Evolutionary conservation across 2,113 vertebrate species (phyloP), one percentile per base, ranked within the genome.

Genomic region (Syngnathus floridae): DNA sequence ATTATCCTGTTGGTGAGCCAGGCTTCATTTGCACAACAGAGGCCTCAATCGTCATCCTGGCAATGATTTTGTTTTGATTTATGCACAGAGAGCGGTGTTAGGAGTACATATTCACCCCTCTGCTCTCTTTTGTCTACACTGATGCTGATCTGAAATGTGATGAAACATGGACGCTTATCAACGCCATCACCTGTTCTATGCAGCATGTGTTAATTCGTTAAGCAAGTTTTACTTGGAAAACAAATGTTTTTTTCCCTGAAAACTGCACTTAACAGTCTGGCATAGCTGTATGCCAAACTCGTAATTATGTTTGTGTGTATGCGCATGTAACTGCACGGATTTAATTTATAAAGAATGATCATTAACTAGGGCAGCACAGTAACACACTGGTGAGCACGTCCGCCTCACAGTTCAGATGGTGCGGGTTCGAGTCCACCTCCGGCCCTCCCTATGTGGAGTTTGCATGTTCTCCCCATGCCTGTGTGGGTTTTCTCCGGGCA

Each of bases 11-110:
- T 86, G 83, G 76, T 70, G 63, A 84, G 73, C 78, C 77, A 77
- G 69, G 71, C 81, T 84, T 84, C 81, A 89, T 90, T 89, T 89
- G 80, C 87, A 90, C 90, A 90, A 89, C 81, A 89, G 82, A 90
- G 83, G 72, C 74, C 69, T 66, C 82, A 60, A 84, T 88, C 74
- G 71, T 78, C 78, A 72, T 81, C 77, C 84, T 83, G 72, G 77
- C 79, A 91, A 87, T 87, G 82, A 88, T 88, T 89, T 81, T 69
- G 81, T 90, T 43, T 85, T 86, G 88, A 89, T 89, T 88, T 84
- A 89, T 89, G 79, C 77, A 61, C 64, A 78, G 84, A 63, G 70
- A 72, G 79, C 46, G 58, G 73, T 73, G 74, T 78, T 72, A 57
- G 72, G 71, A 83, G 81, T 75, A 74, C 56, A 72, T 83, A 81